A percentile compares a stretch with the other conserved stretches of the same genome.
These are phyloP conservation scores for Lymantria monacha DNA, from an alignment of 2,888 invertebrate species.

Conservation along the genomic window DNA sequence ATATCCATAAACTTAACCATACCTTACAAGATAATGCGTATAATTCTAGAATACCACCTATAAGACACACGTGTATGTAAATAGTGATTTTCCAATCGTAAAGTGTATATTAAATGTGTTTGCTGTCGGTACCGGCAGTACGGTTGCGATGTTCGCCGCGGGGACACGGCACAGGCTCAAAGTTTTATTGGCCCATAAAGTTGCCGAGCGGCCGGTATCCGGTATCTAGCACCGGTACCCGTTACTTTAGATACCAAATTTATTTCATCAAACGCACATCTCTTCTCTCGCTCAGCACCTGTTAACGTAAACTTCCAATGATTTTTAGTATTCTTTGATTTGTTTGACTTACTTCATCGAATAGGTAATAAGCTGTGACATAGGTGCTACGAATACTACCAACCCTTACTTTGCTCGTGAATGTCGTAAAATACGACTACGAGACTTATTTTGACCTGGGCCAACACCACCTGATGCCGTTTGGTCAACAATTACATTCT, in stretches of 20 bases:
- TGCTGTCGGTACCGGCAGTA: constrained; percentile 52
- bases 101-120: constrained; percentile 20
- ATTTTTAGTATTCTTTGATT: neutral
- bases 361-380: too few relatives aligned
- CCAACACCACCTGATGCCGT: too few relatives aligned
- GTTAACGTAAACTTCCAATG: constrained; percentile 6
- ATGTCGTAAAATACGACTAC: too few relatives aligned
- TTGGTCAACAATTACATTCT: too few relatives aligned
- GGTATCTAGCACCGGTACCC: constrained; percentile 49
- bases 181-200: constrained; percentile 70
- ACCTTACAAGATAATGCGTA: too few relatives aligned
- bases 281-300: constrained; percentile 27
- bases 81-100: constrained; percentile 6
- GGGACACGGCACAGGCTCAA: constrained; percentile 64
- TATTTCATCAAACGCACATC: constrained; percentile 55
- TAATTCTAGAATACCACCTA: too few relatives aligned
- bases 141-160: constrained; percentile 45
- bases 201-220: constrained; percentile 55
- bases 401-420: too few relatives aligned
- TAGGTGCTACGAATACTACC: too few relatives aligned
- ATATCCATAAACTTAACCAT: too few relatives aligned
- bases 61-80: too few relatives aligned
- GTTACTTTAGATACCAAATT: constrained; percentile 62
- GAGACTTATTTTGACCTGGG: too few relatives aligned
- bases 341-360: too few relatives aligned